Conservation (phyloP, 2,113 vertebrate species). For the Macrotis lagotis region DNA sequence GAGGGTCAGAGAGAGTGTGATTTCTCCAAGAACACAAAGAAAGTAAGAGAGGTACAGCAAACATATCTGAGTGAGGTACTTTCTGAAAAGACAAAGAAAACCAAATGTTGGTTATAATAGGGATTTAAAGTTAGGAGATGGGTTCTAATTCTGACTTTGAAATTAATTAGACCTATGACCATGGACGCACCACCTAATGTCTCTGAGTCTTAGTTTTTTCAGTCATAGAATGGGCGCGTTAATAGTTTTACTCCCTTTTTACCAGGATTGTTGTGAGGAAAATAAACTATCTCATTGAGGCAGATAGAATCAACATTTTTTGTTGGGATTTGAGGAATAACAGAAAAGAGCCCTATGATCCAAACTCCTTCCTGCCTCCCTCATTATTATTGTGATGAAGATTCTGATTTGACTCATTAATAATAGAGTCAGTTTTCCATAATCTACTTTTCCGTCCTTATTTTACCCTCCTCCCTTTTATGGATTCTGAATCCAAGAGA, state of each 20-base stretch:
- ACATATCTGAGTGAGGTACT: too few species aligned
- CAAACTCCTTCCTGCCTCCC: not conserved
- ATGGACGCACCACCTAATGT: not conserved
- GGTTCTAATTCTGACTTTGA: not conserved
- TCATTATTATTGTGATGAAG: not conserved
- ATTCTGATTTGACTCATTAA: not conserved
- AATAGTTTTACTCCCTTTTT: not conserved
- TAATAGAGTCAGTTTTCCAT: not conserved
- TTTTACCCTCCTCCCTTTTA: not conserved
- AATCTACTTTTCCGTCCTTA: not conserved
- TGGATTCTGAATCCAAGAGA: not conserved
- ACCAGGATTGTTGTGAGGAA: not conserved
- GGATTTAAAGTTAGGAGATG: not conserved
- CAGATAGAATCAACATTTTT: not conserved
- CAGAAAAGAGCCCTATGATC: too few species aligned
- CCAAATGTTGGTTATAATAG: not conserved
- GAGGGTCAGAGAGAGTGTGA: not conserved
- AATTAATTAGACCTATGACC: not conserved
- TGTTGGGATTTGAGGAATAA: not conserved
- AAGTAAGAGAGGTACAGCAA: not conserved
- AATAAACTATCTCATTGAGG: not conserved
- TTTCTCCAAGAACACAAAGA: not conserved
- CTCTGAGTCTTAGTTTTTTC: not conserved
- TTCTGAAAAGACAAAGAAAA: too few species aligned
- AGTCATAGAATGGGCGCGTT: not conserved